Conservation (phyloP, 2,888 invertebrate genomes). For the Stenodera caucasica region DNA sequence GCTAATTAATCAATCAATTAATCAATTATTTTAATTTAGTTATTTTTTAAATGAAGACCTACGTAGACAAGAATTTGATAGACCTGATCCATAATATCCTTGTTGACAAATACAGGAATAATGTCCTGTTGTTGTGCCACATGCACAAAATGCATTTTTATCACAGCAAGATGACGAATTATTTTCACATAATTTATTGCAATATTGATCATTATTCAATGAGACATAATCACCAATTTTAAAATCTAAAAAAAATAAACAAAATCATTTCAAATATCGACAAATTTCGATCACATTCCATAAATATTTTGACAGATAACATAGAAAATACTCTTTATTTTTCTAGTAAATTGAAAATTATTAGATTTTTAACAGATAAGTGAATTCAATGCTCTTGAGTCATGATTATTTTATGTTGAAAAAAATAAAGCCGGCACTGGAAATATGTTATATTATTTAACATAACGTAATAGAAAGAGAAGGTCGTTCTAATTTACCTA, state of each 20-base stretch:
- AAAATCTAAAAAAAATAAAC: conserved; percentile 58
- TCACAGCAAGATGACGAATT: conserved; percentile 60
- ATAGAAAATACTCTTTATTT: too few species aligned
- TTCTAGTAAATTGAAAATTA: too few species aligned
- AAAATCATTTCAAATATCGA: conserved; percentile 1
- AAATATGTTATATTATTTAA: too few species aligned
- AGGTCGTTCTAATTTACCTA: too few species aligned
- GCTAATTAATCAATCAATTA: conserved; percentile 53
- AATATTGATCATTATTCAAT: conserved; percentile 56
- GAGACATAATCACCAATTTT: conserved; percentile 63
- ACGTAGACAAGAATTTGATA: conserved; percentile 64
- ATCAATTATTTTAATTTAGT: background rate
- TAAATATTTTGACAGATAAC: too few species aligned
- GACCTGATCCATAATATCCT: conserved; percentile 68
- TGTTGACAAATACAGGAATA: conserved; percentile 68
- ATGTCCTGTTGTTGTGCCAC: conserved; percentile 69
- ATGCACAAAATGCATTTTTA: conserved; percentile 63
- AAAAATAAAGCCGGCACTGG: too few species aligned
- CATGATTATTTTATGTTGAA: too few species aligned
- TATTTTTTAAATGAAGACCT: conserved; percentile 39
- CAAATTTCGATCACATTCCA: too few species aligned
- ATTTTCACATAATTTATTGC: conserved; percentile 60
- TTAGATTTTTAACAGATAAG: too few species aligned
- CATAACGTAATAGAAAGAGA: too few species aligned
- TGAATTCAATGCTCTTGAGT: too few species aligned